These are phyloP conservation scores for Turritopsis rubra DNA, from an alignment of 30 jellyfish, hydroid and myxozoan species.

Conservation along the genomic window DNA sequence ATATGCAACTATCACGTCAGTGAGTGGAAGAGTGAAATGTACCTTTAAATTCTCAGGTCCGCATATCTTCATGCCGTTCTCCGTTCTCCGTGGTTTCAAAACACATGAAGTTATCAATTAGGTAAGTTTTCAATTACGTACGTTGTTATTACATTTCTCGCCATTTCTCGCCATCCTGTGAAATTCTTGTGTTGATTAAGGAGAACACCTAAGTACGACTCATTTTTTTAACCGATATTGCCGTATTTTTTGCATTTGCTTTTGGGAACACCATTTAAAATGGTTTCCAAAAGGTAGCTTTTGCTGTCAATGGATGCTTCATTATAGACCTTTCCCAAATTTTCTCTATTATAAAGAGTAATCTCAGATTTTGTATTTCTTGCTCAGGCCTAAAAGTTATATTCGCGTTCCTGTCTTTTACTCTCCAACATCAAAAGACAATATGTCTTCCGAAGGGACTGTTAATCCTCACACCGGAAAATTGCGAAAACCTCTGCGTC, in stretches of 20 bases:
- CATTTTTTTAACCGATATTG: no score
- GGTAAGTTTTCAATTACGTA: conserved; percentile 29
- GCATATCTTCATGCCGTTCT: conserved; percentile 65
- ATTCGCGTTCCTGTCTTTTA: conserved; percentile 79
- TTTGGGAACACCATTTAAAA: no score
- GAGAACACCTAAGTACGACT: not conserved
- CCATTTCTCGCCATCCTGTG: not conserved
- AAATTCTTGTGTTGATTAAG: not conserved
- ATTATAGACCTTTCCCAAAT: not conserved
- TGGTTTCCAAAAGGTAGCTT: no score
- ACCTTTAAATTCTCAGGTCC: conserved; percentile 36
- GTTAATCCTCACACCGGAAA: conserved; percentile 9
- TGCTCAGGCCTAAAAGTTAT: conserved; percentile 74
- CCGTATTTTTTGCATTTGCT: no score
- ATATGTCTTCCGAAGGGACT: conserved; percentile 17
- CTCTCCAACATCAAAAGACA: conserved; percentile 53
- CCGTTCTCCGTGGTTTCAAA: conserved; percentile 66
- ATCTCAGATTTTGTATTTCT: not conserved
- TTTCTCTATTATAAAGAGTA: not conserved
- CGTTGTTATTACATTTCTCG: not conserved
- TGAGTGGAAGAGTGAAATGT: not conserved
- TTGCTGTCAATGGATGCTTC: not conserved
- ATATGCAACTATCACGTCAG: not conserved
- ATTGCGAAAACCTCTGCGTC: conserved; percentile 11
- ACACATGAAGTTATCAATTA: conserved; percentile 57